Conservation (phyloP, 2,888 invertebrate genomes). For the Pyrrhosoma nymphula region DNA sequence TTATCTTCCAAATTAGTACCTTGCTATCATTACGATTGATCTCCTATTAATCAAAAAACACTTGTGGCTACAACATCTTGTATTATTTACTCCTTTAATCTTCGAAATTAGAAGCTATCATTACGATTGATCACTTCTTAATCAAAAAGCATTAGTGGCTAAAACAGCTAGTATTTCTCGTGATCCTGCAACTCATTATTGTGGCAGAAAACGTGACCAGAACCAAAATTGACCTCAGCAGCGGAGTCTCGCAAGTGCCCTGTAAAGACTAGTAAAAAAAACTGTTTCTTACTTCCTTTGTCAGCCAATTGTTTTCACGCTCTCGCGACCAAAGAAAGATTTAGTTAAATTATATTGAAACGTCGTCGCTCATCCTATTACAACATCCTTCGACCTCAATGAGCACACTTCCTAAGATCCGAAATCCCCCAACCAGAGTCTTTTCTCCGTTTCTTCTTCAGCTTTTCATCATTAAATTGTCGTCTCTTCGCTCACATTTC, state of each 20-base stretch:
- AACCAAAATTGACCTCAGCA: background rate
- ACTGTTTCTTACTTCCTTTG: background rate
- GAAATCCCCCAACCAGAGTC: background rate
- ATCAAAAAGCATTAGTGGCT: too few species aligned
- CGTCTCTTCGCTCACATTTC: background rate
- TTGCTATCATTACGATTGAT: too few species aligned
- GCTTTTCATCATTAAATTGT: constrained; percentile 11
- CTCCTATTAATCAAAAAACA: too few species aligned
- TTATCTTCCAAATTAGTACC: too few species aligned
- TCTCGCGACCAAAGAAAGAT: background rate
- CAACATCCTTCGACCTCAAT: background rate
- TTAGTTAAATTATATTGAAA: background rate
- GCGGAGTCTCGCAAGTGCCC: background rate
- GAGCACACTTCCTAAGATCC: background rate
- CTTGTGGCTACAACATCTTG: too few species aligned
- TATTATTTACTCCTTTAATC: too few species aligned
- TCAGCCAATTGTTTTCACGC: background rate
- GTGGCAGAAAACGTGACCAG: background rate
- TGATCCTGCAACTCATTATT: background rate
- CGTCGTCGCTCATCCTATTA: background rate
- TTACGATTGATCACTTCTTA: too few species aligned
- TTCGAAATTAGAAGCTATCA: too few species aligned
- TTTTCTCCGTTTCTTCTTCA: background rate
- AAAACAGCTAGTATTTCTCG: too few species aligned
- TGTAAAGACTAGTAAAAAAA: background rate